A percentile compares a stretch with the other conserved stretches of the same genome.
phyloP scores from a whole-genome alignment of 35 echinoderm and acorn worm genomes.

The Ophioderma brevispina region DNA sequence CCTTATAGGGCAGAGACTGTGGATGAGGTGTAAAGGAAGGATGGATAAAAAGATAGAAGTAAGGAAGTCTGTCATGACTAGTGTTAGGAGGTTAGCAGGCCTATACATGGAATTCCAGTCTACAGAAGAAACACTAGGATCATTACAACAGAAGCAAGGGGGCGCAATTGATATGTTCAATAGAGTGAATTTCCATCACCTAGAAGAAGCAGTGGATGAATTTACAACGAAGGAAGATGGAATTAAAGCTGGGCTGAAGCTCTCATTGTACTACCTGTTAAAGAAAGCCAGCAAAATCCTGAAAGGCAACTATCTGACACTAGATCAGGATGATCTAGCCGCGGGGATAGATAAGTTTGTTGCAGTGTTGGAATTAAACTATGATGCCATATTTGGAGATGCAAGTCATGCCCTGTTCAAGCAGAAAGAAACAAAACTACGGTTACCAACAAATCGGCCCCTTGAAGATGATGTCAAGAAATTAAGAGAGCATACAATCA shows the following conservation, averaged over 20 bases:
- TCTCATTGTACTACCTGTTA: constrained; percentile 32
- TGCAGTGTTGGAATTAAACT: constrained; percentile 25
- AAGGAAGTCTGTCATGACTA: too few species aligned
- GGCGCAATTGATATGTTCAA: constrained; percentile 36
- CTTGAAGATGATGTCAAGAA: constrained; percentile 35
- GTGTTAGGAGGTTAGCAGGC: too few species aligned
- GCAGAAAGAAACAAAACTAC: constrained; percentile 20
- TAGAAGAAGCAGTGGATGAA: constrained; percentile 48
- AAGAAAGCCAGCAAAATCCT: constrained; percentile 37
- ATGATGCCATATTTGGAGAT: constrained; percentile 47
- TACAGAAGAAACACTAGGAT: too few species aligned
- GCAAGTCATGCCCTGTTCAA: constrained; percentile 24
- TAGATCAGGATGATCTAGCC: constrained; percentile 17
- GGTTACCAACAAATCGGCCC: constrained; percentile 27
- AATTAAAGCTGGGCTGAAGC: constrained; percentile 25
- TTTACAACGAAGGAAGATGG: constrained; percentile 1
- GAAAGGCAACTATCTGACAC: constrained; percentile 44
- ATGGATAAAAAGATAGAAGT: too few species aligned
- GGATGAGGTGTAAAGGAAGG: too few species aligned
- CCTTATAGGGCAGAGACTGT: too few species aligned
- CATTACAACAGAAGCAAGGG: background rate
- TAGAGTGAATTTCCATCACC: constrained; percentile 42
- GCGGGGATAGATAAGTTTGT: constrained; percentile 30
- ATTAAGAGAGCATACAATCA: constrained; percentile 42
- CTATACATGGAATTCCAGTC: too few species aligned